Conservation (phyloP, 2,113 vertebrate species). For the Larimichthys polyactis region DNA sequence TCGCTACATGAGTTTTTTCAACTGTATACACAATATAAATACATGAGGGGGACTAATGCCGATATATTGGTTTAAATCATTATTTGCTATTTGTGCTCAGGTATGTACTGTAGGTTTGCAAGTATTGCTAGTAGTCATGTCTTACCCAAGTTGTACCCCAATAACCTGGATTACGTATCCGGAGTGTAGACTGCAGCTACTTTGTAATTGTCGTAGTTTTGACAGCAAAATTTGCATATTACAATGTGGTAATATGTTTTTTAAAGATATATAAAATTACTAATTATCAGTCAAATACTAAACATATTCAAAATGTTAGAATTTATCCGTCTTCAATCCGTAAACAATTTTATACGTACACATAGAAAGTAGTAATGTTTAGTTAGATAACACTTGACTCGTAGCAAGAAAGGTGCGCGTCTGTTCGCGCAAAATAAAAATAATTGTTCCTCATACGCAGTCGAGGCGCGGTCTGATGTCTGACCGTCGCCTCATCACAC, state of each 20-base stretch:
- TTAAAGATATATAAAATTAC: conserved; percentile 72
- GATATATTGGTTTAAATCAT: conserved; percentile 57
- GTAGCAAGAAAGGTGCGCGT: conserved; percentile 52
- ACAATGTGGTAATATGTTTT: conserved; percentile 59
- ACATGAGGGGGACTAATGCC: conserved; percentile 55
- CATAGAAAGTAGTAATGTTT: conserved; percentile 70
- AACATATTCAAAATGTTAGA: conserved; percentile 70
- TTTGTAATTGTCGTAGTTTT: conserved; percentile 64
- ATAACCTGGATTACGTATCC: conserved; percentile 59
- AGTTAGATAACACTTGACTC: conserved; percentile 55
- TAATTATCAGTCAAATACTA: conserved; percentile 69
- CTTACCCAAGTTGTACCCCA: conserved; percentile 65
- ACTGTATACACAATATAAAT: conserved; percentile 70
- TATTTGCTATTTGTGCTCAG: conserved; percentile 80
- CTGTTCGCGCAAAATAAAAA: conserved; percentile 54
- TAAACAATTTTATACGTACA: conserved; percentile 70
- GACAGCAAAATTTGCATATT: conserved; percentile 75
- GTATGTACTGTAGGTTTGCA: conserved; percentile 60
- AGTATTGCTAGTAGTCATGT: conserved; percentile 74
- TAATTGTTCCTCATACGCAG: conserved; percentile 19
- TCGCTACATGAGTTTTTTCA: conserved; percentile 74
- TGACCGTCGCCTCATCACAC: conserved; percentile 35
- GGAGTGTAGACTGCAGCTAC: conserved; percentile 57
- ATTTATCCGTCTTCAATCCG: conserved; percentile 60
- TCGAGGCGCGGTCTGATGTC: conserved; percentile 5